Evolutionary conservation across 1,140 invertebrate genomes (phyloP), one percentile per base, ranked within the genome.

Genomic region (Solenopsis invicta): DNA sequence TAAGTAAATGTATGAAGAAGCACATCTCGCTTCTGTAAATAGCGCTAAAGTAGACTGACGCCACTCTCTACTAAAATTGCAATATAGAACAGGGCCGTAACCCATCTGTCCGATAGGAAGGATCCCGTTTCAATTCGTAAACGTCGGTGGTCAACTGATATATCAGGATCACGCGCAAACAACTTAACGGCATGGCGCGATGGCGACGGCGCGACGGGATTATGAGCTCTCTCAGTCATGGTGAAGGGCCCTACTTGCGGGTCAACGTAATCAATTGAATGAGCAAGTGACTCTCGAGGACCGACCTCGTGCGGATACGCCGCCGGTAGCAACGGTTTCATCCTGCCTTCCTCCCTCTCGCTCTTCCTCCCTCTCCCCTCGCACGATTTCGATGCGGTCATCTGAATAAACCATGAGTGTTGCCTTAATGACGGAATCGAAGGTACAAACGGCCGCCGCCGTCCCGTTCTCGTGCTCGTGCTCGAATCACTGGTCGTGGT

Each of bases 221-320:
- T 91, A 91, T 71, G 52, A 86, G 76, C 64, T 88, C 75, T 76
- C 86, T 41, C 54, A 50, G 67, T 24, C 52, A 62, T 75, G 71
- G 78, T 61, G 77, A 87, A 77, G 52, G 64, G 52, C 59, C 56
- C 21, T 82, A 85, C 76, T 84, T 75, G 74, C 71, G 77, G 87
- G 50, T 86, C 90, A 88, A 89, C 88, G 90, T 92, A 92, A 92
- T 94, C 93, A 93, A 94, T 91, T 92, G 93, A 93, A 94, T 94
- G 93, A 94, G 92, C 92, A 93, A 94, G 93, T 94, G 93, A 94
- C 93, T 94, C 88, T 89, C 85, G 92, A 94, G 92, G 92, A 91
- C 86, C 86, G 88, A 89, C 87, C 87, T 88, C 34, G 81, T 81
- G 48, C 72, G 86, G 88, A 66, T 86, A 86, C 67, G 67, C 75